Base-by-base conservation (phyloP, 2,888 invertebrate genomes). In the Asteroscopus sphinx region DNA sequence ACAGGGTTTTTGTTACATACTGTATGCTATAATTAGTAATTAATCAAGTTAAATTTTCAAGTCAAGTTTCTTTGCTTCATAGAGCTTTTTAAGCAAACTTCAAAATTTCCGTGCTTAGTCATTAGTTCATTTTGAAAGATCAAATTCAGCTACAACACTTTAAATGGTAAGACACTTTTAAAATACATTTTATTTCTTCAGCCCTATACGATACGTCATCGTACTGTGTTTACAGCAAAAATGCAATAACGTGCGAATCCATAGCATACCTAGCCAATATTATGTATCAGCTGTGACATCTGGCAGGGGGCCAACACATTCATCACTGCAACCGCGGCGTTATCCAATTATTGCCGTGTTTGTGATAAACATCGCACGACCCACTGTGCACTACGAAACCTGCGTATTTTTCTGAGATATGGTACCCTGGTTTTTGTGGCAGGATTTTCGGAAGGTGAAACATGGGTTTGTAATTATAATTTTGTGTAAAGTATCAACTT, bases 271-370 rank as follows among this genome's bases (percentile, higher is more conserved):
- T n/a, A n/a, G n/a, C n/a, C n/a, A n/a, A n/a, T n/a, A n/a, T n/a
- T 17, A 44, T 47, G 48, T 52, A 54, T 66, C 26, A 33, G 52
- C 21, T 28, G 26, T 28, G 26, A 15, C 30, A 48, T 53, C 56
- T 83, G 85, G 83, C 80, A 42, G 13, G 16, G 0, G 3, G 76
- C 84, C 85, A 85, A 63, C 44, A 53, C 65, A 75, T 84, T 71
- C 73, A 77, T 84, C 79, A 80, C 67, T 21, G 47, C 41, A 56
- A 57, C 62, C 56, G 63, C 71, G 45, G 45, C 67, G 68, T 71
- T 79, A 73, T 76, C 72, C 77, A 80, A 82, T 81, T 80, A 77
- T 71, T 75, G 59, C 58, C 59, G 61, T 62, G 54, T 61, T 53
- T 55, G 4, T 33, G 57, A 73, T 56, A 54, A 47, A 41, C 45